Conservation (phyloP, 2,113 vertebrate species). For the Pyrgilauda ruficollis region DNA sequence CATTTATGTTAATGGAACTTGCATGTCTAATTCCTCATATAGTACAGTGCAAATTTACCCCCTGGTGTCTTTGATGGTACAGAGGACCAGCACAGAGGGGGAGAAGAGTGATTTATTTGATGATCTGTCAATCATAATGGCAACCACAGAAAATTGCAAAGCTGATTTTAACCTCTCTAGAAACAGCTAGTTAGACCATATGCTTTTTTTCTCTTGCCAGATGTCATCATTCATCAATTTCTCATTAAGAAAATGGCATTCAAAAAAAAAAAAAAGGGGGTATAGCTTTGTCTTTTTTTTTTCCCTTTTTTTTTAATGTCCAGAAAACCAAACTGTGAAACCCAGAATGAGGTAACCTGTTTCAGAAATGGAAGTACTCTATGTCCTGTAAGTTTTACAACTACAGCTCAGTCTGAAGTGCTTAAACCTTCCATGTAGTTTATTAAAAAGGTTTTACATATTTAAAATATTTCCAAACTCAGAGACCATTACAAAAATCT, state of each 20-base stretch:
- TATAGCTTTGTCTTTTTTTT: neutral
- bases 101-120: conserved; percentile 75
- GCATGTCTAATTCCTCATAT: conserved; percentile 74
- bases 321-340: conserved; percentile 14
- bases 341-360: neutral
- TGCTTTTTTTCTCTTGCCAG: conserved; percentile 77
- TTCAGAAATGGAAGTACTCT: neutral
- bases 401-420: neutral
- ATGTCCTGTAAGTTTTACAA: neutral
- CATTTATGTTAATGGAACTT: conserved; percentile 79
- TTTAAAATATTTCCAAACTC: neutral
- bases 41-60: conserved; percentile 61
- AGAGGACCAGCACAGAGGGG: conserved; percentile 50
- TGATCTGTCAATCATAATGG: conserved; percentile 77
- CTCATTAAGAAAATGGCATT: conserved; percentile 77
- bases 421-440: neutral
- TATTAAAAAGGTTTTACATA: neutral
- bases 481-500: neutral
- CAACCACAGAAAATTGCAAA: conserved; percentile 76
- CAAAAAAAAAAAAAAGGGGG: neutral
- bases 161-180: conserved; percentile 79
- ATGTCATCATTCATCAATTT: conserved; percentile 81
- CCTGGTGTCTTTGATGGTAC: conserved; percentile 71
- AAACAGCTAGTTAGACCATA: conserved; percentile 77
- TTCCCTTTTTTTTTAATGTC: neutral